Base-by-base conservation (phyloP, 2,888 invertebrate species). In the Vanessa cardui region DNA sequence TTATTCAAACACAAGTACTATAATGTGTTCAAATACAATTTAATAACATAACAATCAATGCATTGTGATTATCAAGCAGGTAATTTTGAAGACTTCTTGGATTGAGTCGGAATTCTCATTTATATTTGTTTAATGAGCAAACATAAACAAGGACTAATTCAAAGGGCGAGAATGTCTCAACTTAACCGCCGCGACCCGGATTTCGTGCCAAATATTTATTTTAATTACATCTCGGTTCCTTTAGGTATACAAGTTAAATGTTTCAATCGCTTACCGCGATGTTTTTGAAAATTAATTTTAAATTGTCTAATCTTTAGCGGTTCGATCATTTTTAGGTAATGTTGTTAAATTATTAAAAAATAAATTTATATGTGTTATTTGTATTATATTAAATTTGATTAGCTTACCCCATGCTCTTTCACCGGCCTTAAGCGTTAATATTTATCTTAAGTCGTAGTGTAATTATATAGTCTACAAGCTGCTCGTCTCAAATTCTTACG, bases 131-230 rank as follows among this genome's bases (percentile, higher is more conserved):
- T 88, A 89, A 89, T 87, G 87, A 89, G 90, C 85, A 88, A 91
- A 90, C 88, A 88, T 85, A 90, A 92, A 92, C 90, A 91, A 86
- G 84, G 89, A 91, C 83, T 91, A 88, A 86, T 86, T 90, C 91
- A 92, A 91, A 91, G 91, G 89, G 88, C 87, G 84, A 83, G 83
- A 89, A 90, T 87, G 89, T 88, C 89, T 88, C 86, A 84, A 84
- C 88, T 87, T 89, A 90, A 90, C 90, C 89, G 80, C 88, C 80
- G 80, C 84, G 84, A 86, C 89, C 89, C 87, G 85, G 89, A 90
- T 91, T 90, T 87, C 82, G 85, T 83, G 88, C 86, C 90, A 90
- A 92, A 91, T 92, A 91, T 90, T 92, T 91, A 90, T 90, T 90
- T 90, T 90, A 92, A 90, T 92, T 90, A 90, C 88, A 86, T 85